phyloP scores from a whole-genome alignment of 2,797 vertebrate species.

The Coregonus suidteri region DNA sequence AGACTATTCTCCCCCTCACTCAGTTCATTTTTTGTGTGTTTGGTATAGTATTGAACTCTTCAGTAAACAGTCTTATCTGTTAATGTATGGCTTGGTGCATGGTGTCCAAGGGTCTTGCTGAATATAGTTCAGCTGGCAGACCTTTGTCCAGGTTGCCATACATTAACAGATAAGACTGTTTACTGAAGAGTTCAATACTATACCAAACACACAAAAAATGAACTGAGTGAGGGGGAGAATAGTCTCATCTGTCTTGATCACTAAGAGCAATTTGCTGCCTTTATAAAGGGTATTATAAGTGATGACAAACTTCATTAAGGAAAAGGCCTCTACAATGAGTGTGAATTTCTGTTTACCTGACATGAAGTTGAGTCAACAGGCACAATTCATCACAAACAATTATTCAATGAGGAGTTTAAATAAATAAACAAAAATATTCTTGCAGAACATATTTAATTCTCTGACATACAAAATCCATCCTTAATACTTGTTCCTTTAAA shows the following conservation, averaged over 20 bases:
- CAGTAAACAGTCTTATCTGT: constrained; percentile 5
- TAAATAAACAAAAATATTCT: neutral
- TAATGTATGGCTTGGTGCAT: neutral
- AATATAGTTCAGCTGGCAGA: constrained; percentile 2
- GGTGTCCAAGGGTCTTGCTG: neutral
- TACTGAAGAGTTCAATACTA: neutral
- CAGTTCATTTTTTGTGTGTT: neutral
- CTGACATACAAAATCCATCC: constrained; percentile 8
- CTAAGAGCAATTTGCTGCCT: neutral
- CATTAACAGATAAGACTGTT: constrained; percentile 9
- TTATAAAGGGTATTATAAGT: neutral
- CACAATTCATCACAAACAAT: no score
- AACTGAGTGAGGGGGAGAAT: neutral
- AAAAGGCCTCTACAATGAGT: no score
- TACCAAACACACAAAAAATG: neutral
- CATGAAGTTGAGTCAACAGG: no score
- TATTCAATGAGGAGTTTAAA: neutral
- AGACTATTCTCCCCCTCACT: neutral
- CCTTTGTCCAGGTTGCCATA: constrained; percentile 7
- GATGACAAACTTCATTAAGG: no score
- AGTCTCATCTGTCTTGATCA: neutral
- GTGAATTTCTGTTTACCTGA: no score
- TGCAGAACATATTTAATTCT: constrained; percentile 7
- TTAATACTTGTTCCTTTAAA: constrained; percentile 1
- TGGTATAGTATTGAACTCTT: neutral